A percentile compares a stretch with the other conserved stretches of the same genome.
Evolutionary conservation across 2,888 invertebrate genomes (phyloP).

Genomic region (Malacosoma neustria): DNA sequence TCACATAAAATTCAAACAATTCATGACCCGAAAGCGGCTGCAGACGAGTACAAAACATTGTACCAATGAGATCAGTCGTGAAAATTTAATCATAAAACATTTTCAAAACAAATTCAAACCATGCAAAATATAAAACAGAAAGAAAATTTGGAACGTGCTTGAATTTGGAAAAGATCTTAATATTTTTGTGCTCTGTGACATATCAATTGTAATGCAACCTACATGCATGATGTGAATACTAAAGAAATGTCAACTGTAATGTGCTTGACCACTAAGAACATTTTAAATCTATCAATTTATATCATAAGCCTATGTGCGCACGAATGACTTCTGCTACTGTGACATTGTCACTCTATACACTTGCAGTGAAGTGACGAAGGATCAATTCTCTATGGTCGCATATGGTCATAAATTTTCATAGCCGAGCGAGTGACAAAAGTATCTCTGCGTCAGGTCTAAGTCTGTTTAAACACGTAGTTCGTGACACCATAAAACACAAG

Average conservation of each 20-base stretch:
- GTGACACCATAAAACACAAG: too few relatives aligned
- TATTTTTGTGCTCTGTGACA: conserved; percentile 19
- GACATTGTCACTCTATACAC: too few relatives aligned
- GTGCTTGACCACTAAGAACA: conserved; percentile 13
- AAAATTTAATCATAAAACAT: conserved; percentile 14
- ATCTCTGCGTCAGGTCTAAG: too few relatives aligned
- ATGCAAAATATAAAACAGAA: conserved; percentile 37
- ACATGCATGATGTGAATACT: conserved; percentile 29
- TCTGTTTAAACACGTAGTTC: too few relatives aligned
- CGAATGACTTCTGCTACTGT: too few relatives aligned
- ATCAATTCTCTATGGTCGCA: too few relatives aligned
- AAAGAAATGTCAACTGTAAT: conserved; percentile 12
- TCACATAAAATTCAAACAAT: conserved; percentile 31
- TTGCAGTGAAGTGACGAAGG: too few relatives aligned
- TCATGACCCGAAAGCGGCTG: conserved; percentile 41
- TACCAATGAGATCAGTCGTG: conserved; percentile 1
- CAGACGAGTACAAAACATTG: conserved; percentile 31
- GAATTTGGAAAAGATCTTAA: conserved; percentile 15
- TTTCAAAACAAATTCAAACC: conserved; percentile 29
- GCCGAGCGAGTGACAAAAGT: too few relatives aligned
- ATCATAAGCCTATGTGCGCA: too few relatives aligned
- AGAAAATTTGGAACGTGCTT: conserved; percentile 29
- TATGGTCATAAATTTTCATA: too few relatives aligned
- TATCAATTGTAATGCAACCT: conserved; percentile 22
- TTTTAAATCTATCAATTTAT: conserved; percentile 9